Conservation (phyloP, 2,797 vertebrate genomes). For the Menidia menidia region DNA sequence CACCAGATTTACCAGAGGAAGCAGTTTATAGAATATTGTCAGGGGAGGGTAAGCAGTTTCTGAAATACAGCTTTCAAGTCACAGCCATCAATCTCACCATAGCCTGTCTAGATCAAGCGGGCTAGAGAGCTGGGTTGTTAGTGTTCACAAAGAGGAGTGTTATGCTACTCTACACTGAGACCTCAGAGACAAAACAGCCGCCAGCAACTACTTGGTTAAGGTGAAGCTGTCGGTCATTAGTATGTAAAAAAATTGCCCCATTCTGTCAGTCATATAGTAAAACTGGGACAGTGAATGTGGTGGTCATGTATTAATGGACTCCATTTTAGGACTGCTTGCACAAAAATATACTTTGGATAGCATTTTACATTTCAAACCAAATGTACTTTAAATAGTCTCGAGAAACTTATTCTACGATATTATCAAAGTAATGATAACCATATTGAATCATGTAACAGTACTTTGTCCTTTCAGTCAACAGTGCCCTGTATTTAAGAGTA, state of each 20-base stretch:
- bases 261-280: conserved; percentile 75
- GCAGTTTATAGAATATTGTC: conserved; percentile 85
- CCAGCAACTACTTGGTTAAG: conserved; percentile 48
- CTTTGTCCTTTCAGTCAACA: too few species aligned
- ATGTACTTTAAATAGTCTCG: not conserved
- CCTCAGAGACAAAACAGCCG: conserved; percentile 62
- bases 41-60: conserved; percentile 77
- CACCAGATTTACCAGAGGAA: conserved; percentile 81
- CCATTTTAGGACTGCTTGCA: conserved; percentile 40
- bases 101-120: conserved; percentile 69
- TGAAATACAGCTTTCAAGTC: conserved; percentile 83
- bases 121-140: conserved; percentile 72
- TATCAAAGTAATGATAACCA: too few species aligned
- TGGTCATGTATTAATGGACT: conserved; percentile 51
- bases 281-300: conserved; percentile 66
- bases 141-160: conserved; percentile 71
- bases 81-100: conserved; percentile 81
- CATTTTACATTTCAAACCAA: conserved; percentile 32
- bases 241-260: conserved; percentile 78
- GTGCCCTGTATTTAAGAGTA: too few species aligned
- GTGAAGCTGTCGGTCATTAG: conserved; percentile 67
- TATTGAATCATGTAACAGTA: too few species aligned
- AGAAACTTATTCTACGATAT: not conserved
- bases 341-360: conserved; percentile 27
- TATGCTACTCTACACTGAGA: conserved; percentile 48